phyloP scores from a whole-genome alignment of 2,113 vertebrate genomes.

The Xiphophorus couchianus region DNA sequence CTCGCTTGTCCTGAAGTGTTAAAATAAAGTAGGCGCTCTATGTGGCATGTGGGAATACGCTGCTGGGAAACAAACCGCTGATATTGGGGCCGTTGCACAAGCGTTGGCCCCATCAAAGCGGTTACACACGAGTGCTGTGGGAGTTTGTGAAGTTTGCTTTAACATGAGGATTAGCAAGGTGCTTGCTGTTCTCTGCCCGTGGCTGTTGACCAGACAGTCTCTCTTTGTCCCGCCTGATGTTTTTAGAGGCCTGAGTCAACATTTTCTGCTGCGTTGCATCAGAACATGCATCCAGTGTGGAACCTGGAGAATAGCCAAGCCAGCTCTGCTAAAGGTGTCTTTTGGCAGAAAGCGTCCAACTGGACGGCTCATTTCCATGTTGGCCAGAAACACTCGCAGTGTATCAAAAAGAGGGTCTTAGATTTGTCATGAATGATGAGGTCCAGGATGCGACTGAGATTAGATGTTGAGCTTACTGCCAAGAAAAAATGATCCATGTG shows the following conservation, averaged over 20 bases:
- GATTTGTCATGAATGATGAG: background rate
- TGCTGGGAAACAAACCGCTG: conserved; percentile 24
- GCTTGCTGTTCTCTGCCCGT: conserved; percentile 50
- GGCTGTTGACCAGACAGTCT: conserved; percentile 66
- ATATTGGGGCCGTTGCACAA: background rate
- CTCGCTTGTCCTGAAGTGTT: conserved; percentile 15
- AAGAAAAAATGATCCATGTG: background rate
- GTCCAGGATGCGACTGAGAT: background rate
- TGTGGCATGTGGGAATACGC: background rate
- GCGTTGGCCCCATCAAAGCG: conserved; percentile 10
- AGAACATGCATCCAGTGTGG: conserved; percentile 66
- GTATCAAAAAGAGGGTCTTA: background rate
- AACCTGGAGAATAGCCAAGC: conserved; percentile 58
- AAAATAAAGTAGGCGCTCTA: conserved; percentile 23
- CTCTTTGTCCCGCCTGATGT: conserved; percentile 69
- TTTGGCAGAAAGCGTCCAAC: conserved; percentile 25
- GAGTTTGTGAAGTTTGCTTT: conserved; percentile 57
- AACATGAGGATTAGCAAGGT: conserved; percentile 62
- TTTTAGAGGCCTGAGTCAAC: conserved; percentile 74
- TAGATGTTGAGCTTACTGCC: background rate
- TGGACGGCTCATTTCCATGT: conserved; percentile 11
- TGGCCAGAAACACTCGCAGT: conserved; percentile 8
- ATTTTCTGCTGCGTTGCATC: conserved; percentile 63
- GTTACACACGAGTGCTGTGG: conserved; percentile 58
- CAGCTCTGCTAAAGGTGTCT: conserved; percentile 30